phyloP scores from a whole-genome alignment of 2,797 vertebrate genomes.

The Pseudochromis fuscus region DNA sequence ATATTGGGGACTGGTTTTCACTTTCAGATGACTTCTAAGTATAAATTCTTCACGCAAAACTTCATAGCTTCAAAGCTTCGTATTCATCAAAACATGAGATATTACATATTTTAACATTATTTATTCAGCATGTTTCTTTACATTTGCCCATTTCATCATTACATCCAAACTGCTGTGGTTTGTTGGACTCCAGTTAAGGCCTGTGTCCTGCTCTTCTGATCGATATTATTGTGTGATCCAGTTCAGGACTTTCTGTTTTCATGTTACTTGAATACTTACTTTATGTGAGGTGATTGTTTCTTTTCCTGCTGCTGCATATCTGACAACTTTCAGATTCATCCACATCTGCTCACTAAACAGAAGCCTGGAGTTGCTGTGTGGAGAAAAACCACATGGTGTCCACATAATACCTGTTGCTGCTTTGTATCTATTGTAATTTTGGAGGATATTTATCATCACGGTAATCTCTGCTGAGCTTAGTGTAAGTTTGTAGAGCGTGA shows the following conservation, averaged over 20 bases:
- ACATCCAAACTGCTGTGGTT: not conserved
- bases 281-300: constrained; percentile 6
- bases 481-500: constrained; percentile 14
- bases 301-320: constrained; percentile 9
- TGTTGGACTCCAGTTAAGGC: not conserved
- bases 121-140: not conserved
- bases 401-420: constrained; percentile 14
- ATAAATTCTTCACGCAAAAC: no score
- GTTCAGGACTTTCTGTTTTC: not conserved
- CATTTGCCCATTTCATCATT: constrained; percentile 13
- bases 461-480: constrained; percentile 34
- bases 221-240: constrained; percentile 3
- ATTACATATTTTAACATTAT: constrained; percentile 20
- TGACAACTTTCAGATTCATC: constrained; percentile 18
- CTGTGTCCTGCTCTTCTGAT: constrained; percentile 11
- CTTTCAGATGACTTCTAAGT: no score
- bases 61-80: no score
- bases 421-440: constrained; percentile 40
- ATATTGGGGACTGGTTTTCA: not conserved
- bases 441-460: constrained; percentile 24
- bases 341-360: constrained; percentile 10
- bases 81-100: not conserved
- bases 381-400: not conserved
- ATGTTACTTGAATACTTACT: constrained; percentile 11
- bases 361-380: constrained; percentile 4